phyloP scores from a whole-genome alignment of 2,888 invertebrate genomes.

The Adineta ricciae region DNA sequence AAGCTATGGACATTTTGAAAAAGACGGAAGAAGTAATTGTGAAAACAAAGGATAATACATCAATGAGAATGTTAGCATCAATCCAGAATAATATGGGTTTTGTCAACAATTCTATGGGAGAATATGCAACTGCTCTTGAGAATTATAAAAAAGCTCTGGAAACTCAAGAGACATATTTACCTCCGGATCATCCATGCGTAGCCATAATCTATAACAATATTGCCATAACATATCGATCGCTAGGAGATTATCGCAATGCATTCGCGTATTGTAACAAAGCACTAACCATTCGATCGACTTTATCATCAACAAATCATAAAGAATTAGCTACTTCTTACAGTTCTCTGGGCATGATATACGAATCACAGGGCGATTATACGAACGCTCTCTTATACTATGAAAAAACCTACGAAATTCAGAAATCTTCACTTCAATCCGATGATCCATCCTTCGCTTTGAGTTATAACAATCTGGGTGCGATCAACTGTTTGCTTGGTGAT shows the following conservation, averaged over 20 bases:
- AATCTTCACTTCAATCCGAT: not conserved
- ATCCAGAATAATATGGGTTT: not conserved
- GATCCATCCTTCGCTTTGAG: not conserved
- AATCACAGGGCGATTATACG: not conserved
- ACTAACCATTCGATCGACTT: not conserved
- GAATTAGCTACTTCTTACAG: not conserved
- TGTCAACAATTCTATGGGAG: not conserved
- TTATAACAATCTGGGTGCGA: not conserved
- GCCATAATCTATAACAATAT: not conserved
- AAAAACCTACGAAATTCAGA: not conserved
- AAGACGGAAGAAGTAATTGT: not conserved
- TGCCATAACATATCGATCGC: not conserved
- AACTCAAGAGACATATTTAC: not conserved
- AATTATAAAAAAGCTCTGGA: not conserved
- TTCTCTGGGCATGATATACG: not conserved
- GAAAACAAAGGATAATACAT: not conserved
- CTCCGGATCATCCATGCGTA: not conserved
- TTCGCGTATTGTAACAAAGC: not conserved
- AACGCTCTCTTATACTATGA: not conserved
- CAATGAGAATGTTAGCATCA: not conserved
- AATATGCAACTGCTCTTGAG: not conserved
- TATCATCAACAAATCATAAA: not conserved
- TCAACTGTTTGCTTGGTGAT: not conserved
- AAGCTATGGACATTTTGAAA: not conserved
- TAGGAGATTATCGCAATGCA: not conserved